Base-by-base conservation (phyloP, 2,888 invertebrate species). In the Minunthozetes semirufus region DNA sequence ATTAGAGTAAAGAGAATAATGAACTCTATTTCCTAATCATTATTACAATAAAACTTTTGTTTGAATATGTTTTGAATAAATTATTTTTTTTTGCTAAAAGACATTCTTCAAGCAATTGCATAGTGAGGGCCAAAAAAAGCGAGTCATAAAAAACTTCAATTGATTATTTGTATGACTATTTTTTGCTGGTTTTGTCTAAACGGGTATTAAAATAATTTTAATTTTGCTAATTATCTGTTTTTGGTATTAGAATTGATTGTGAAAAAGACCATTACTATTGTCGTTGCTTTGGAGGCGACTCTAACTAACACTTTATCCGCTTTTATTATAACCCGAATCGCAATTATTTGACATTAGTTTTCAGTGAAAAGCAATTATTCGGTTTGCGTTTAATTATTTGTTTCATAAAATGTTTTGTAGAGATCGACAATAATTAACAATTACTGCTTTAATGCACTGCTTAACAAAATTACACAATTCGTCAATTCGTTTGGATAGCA, bases 321-420 rank as follows among this genome's bases (percentile, higher is more conserved):
- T 17, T 33, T 68, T 29, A n/a, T 19, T n/a, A 25, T 25, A 46
- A 33, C 63, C 4, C 8, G 38, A 42, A 42, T 42, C n/a, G 63
- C 38, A 66, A 66, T 66, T 66, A 66, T 42, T 29, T 56, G 13
- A 11, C 27, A 19, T 19, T 59, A 59, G 13, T 59, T 59, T 38
- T 3, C 38, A 66, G 38, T 70, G 70, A 70, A 70, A 46, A 70
- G 25, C 70, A 70, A 70, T 70, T 70, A 48, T 63, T 63, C 48
- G 70, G 48, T 70, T 70, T 70, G 27, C 70, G 70, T 70, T 70
- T 70, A 70, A 70, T 70, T 70, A 70, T 70, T 70, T 70, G 70
- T 46, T 48, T 66, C 42, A 48, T 70, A 70, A 70, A 70, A 70
- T 70, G 70, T 70, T 70, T 70, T 70, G 70, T 70, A 70, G 70